Base-by-base conservation (phyloP, 2,797 vertebrate genomes). In the Octomys mimax region DNA sequence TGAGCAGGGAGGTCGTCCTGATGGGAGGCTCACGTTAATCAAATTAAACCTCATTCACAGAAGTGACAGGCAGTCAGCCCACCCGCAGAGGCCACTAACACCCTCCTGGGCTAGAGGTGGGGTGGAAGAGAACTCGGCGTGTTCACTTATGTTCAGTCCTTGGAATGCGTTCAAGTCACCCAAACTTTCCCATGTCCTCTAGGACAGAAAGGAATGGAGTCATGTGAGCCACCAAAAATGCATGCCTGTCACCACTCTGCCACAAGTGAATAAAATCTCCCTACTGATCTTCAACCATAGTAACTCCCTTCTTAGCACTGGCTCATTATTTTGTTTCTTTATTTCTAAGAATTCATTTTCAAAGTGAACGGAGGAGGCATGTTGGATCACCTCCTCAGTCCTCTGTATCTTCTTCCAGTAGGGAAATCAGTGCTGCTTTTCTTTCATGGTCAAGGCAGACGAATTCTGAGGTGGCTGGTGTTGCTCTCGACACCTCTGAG, bases 11-110 rank as follows among this genome's bases (percentile, higher is more conserved):
- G 96, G 94, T 31, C 68, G 95, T 95, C 95, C 90, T 97, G 95
- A 94, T 66, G 62, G 89, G 90, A 93, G 94, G 97, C 95, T 96
- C 96, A 95, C 11, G 7, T 95, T 97, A 90, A 97, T 96, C 95
- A 97, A 97, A 96, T 96, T 73, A 91, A 82, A 92, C 79, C 91
- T 92, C 39, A 14, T 94, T 93, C 92, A 84, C 86, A 96, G 94
- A 89, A 10, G 22, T 82, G 97, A 95, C 90, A 92, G 94, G 94
- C 87, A 42, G 89, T 33, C 91, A 49, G 87, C 57, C 96, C 94
- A 81, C 91, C 81, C 57, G 18, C 22, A 52, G 94, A 96, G 96
- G 62, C 54, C 87, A 24, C 78, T 83, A 96, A 96, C 66, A 78
- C 94, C n/a, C 71, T 90, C 2, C 0, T 2, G 18, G 54, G 52